Base-by-base conservation (phyloP, 2,888 invertebrate species). In the Melinopterus prodromus region DNA sequence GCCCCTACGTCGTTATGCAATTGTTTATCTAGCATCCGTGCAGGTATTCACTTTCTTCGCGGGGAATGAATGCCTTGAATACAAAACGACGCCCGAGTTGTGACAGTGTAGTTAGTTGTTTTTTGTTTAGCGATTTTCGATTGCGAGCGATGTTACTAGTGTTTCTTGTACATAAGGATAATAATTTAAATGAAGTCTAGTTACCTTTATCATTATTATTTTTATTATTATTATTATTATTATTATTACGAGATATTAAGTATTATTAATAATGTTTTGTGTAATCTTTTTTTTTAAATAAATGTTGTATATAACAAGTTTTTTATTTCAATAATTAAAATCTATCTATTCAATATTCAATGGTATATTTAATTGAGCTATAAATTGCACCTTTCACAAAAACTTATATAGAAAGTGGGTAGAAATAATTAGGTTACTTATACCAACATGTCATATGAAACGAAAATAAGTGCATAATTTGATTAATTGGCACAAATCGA, bases 221-320 rank as follows among this genome's bases (percentile, higher is more conserved):
- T 9, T 53, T 53, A 53, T 53, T 53, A 53, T 53, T 53, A 53
- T 53, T 53, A 53, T 53, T 53, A 53, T 53, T 53, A 53, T 53
- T 53, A 9, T 53, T 53, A 53, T 6, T 2, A 53, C 53, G 53
- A 53, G 53, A 7, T 7, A 53, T 7, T 53, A 53, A 53, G 53
- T 53, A 53, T 53, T 53, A 53, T 53, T 53, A 53, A 53, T 53
- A 53, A 53, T 53, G 53, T 53, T 53, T 53, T 53, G 12, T 53
- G 53, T 53, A 53, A 53, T 53, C 53, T 53, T 53, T 53, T 53
- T 53, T 53, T 53, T 53, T 53, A 53, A n/a, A 53, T 53, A 53
- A 53, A 53, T 12, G 53, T 53, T 53, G 53, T 53, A 53, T 9
- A 53, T 53, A 53, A 53, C 7, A 2, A 9, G 53, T 9, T 53